Base-by-base conservation (phyloP, 2,113 vertebrate genomes). In the Neoarius graeffei region DNA sequence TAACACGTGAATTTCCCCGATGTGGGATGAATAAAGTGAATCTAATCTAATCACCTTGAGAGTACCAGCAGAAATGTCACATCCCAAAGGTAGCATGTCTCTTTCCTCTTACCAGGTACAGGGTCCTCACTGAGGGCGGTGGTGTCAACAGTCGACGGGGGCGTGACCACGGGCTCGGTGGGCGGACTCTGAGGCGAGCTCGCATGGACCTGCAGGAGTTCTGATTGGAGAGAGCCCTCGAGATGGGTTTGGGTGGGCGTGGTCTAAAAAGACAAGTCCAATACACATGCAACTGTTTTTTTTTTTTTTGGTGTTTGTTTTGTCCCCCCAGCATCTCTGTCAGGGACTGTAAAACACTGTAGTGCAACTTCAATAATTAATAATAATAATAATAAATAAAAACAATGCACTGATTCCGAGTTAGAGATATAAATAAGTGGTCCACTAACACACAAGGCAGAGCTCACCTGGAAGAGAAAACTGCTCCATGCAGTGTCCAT, bases 171-270 rank as follows among this genome's bases (percentile, higher is more conserved):
- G 77, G 94, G 92, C 13, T 95, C 95, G 0, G 93, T 89, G 3
- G 93, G 92, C 3, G 95, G 93, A 71, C 92, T 94, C 80, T 95
- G 94, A n/a, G 95, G 80, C 7, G 94, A 56, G 80, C 93, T 94
- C 19, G 94, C 93, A 69, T 97, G 94, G 7, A 97, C 97, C 0
- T 97, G 97, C 86, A 98, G 94, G 89, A 98, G 94, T 90, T 97
- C 97, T 50, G 97, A 93, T 95, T 97, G 97, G 11, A 97, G 95
- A 7, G 95, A 92, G 76, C 95, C 92, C 73, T 97, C 96, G 0
- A 95, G 83, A 77, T 96, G 96, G 83, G 92, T 92, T 91, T 96
- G 96, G 23, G 94, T 89, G 30, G 94, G 57, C 66, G 96, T 92
- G 27, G 96, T 95, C 95, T 97, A 83, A 83, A 67, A 48, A 56